Base-by-base conservation (phyloP, 2,113 vertebrate genomes). In the Pungitius pungitius region DNA sequence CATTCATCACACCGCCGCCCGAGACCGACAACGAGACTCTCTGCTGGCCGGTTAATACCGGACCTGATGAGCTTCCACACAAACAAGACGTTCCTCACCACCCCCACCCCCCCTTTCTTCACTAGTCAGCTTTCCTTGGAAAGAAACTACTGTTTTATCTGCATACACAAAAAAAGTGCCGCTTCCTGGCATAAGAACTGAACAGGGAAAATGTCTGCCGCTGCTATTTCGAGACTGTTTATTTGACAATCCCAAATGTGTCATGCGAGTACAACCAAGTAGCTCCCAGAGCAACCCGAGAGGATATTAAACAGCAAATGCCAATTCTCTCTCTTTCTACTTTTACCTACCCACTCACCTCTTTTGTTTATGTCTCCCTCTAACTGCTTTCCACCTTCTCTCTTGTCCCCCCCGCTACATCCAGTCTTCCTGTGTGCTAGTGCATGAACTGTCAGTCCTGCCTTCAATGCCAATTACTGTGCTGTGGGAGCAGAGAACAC, bases 391-490 rank as follows among this genome's bases (percentile, higher is more conserved):
- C 64, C 70, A 73, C 40, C 67, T 60, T 58, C 54, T 57, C 49
- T 80, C 71, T 73, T 66, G 65, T 52, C 77, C 39, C 72, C 40
- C 24, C 37, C 27, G 55, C 65, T 55, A 35, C 62, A 30, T 61
- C 58, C 54, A 1, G 30, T 76, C 68, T 80, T 70, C 47, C 49
- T 86, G 77, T 71, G 55, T 84, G 78, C 77, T 61, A 77, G 57
- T 20, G 42, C 40, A 65, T 74, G 71, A 82, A 77, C 77, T 79
- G 83, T 79, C 77, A 70, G 51, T 57, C 35, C 68, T 55, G 79
- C 67, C 75, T 61, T 83, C 85, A 73, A 73, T 81, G 66, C 83
- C 77, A 90, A 86, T 86, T 86, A 87, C 69, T 77, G 69, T 65
- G 60, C 68, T 80, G 49, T 37, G 17, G 73, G 67, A 82, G 71